These are phyloP conservation scores for Cygnus buccinator DNA, from an alignment of 2,113 vertebrate genomes.

Conservation along the genomic window DNA sequence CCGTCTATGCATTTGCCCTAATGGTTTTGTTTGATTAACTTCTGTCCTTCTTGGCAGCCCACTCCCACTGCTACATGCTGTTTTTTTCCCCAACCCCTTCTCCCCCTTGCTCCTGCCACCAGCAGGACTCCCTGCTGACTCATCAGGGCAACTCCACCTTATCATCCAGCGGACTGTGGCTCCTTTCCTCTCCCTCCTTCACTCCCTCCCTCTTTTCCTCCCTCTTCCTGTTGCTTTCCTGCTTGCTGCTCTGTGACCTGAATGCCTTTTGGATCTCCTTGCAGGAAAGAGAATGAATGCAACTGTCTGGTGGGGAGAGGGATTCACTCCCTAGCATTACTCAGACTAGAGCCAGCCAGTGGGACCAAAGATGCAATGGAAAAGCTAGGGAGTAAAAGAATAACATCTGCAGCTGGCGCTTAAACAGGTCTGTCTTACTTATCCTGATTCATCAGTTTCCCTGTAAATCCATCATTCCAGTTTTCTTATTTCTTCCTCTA, in stretches of 20 bases:
- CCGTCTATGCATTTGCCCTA: background rate
- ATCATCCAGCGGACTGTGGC: background rate
- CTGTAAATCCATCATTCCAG: background rate
- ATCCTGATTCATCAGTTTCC: background rate
- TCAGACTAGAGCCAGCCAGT: background rate
- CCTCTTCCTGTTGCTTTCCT: background rate
- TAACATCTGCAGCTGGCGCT: background rate
- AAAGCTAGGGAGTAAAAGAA: background rate
- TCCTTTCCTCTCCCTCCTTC: background rate
- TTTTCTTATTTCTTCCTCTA: background rate
- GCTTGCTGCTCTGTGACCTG: background rate
- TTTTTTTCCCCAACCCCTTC: background rate
- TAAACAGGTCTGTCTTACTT: background rate
- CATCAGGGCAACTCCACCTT: background rate
- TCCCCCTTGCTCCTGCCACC: background rate
- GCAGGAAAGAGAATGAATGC: background rate
- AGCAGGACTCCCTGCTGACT: accelerated
- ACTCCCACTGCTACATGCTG: background rate
- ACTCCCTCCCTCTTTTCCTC: background rate
- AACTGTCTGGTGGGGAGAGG: background rate
- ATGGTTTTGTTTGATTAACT: background rate
- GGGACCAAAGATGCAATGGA: background rate
- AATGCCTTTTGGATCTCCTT: background rate
- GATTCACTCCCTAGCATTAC: background rate
- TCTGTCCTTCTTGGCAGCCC: background rate